Conservation (phyloP, 2,888 invertebrate species). For the Lasioglossum villosulum region DNA sequence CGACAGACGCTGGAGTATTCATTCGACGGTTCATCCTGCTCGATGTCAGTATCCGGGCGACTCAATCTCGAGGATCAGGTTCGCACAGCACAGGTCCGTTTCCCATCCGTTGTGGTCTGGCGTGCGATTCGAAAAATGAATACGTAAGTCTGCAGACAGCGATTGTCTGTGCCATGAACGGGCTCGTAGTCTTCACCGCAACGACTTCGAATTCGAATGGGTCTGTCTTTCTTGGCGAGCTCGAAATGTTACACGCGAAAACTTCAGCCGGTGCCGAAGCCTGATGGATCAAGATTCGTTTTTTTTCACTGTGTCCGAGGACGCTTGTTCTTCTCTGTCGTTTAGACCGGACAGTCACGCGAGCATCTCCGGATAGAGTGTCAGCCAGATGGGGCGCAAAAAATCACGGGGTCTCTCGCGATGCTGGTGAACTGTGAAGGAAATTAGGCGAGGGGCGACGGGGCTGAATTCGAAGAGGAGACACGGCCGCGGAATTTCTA, state of each 20-base stretch:
- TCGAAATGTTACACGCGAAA: slow-evolving; percentile 8
- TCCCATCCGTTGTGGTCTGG: slow-evolving; percentile 45
- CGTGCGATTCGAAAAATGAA: slow-evolving; percentile 76
- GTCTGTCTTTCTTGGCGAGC: not conserved
- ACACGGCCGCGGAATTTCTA: slow-evolving; percentile 34
- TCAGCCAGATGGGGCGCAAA: not conserved
- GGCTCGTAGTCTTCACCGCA: slow-evolving; percentile 11
- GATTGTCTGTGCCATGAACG: slow-evolving; percentile 11
- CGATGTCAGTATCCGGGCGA: slow-evolving; percentile 9
- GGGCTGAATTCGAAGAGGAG: slow-evolving; percentile 38
- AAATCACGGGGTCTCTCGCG: slow-evolving; percentile 36
- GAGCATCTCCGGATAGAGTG: not conserved
- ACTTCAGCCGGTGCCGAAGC: not conserved
- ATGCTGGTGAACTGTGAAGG: slow-evolving; percentile 49
- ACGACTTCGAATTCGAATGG: slow-evolving; percentile 4
- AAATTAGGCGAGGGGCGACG: slow-evolving; percentile 9
- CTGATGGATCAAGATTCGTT: not conserved
- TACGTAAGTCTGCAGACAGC: slow-evolving; percentile 76
- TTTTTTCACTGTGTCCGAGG: not conserved
- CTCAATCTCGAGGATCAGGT: not conserved
- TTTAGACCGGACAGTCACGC: slow-evolving; percentile 7
- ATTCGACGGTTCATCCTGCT: not conserved
- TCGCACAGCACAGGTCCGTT: not conserved
- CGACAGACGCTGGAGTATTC: not conserved
- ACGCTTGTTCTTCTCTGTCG: slow-evolving; percentile 11